A percentile compares a stretch with the other conserved stretches of the same genome.
phyloP scores from a whole-genome alignment of 2,888 invertebrate species.

The Lepetodrilus schrolli region DNA sequence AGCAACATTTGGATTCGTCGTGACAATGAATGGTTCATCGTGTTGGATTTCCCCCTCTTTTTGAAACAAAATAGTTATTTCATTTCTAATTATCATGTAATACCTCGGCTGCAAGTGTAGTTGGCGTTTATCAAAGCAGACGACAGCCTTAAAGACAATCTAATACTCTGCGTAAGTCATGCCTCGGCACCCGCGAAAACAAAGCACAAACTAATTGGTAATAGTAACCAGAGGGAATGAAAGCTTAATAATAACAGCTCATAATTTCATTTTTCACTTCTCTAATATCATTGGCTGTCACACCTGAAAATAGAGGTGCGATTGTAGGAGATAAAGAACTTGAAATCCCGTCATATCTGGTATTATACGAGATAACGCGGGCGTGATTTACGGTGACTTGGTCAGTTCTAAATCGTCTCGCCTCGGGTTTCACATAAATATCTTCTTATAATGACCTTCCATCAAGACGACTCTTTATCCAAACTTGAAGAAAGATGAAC shows the following conservation, averaged over 20 bases:
- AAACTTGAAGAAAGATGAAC: conserved; percentile 12
- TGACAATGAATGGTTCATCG: too few species aligned
- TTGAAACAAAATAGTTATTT: too few species aligned
- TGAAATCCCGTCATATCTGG: conserved; percentile 20
- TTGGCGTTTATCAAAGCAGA: too few species aligned
- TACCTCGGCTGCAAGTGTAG: too few species aligned
- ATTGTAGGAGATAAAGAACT: conserved; percentile 20
- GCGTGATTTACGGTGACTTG: conserved; percentile 4
- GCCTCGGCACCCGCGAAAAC: too few species aligned
- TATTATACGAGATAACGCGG: conserved; percentile 14
- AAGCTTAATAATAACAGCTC: conserved; percentile 12
- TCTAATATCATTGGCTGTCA: background rate
- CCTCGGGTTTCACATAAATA: conserved; percentile 20
- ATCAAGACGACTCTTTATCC: conserved; percentile 4
- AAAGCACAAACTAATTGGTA: background rate
- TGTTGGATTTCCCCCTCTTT: too few species aligned
- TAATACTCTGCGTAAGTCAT: too few species aligned
- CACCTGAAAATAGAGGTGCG: conserved; percentile 13
- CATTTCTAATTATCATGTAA: too few species aligned
- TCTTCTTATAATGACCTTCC: conserved; percentile 4
- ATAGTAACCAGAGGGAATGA: background rate
- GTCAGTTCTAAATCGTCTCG: background rate
- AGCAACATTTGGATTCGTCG: too few species aligned
- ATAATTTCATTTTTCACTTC: conserved; percentile 21
- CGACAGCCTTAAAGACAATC: too few species aligned